A percentile compares a stretch with the other conserved stretches of the same genome.
Conservation (phyloP, 2,113 vertebrate genomes). For the Scomber japonicus region DNA sequence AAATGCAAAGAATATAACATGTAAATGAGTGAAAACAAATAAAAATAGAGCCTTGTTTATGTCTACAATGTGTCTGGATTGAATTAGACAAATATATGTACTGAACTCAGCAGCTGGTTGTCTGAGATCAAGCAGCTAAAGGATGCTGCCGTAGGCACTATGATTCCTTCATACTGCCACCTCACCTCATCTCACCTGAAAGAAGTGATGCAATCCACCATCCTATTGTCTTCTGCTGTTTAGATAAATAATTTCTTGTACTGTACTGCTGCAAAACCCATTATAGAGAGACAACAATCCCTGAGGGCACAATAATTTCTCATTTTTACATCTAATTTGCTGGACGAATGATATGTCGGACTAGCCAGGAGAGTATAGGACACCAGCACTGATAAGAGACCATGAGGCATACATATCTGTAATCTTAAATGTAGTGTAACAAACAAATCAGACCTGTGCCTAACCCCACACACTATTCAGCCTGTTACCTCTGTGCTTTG, state of each 20-base stretch:
- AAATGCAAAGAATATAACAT: background rate
- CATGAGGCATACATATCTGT: slow-evolving; percentile 18
- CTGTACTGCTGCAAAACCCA: slow-evolving; percentile 31
- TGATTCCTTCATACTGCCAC: background rate
- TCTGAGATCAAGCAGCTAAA: background rate
- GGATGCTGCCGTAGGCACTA: background rate
- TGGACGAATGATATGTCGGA: slow-evolving; percentile 68
- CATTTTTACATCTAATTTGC: slow-evolving; percentile 77
- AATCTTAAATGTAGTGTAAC: slow-evolving; percentile 30
- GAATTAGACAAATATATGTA: background rate
- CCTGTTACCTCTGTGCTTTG: background rate
- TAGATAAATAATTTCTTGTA: slow-evolving; percentile 50
- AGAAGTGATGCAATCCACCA: slow-evolving; percentile 37
- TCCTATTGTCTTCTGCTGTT: slow-evolving; percentile 49
- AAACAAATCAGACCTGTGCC: slow-evolving; percentile 17
- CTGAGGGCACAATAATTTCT: slow-evolving; percentile 68
- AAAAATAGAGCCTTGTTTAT: too few species aligned
- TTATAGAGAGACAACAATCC: slow-evolving; percentile 31
- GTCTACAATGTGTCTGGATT: background rate
- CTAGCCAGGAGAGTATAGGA: slow-evolving; percentile 32
- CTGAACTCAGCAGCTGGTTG: background rate
- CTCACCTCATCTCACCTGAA: background rate
- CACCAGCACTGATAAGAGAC: slow-evolving; percentile 53
- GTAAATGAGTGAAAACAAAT: background rate
- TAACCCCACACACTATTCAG: background rate